phyloP scores from a whole-genome alignment of 2,888 invertebrate species.

The Barypeithes pellucidus region DNA sequence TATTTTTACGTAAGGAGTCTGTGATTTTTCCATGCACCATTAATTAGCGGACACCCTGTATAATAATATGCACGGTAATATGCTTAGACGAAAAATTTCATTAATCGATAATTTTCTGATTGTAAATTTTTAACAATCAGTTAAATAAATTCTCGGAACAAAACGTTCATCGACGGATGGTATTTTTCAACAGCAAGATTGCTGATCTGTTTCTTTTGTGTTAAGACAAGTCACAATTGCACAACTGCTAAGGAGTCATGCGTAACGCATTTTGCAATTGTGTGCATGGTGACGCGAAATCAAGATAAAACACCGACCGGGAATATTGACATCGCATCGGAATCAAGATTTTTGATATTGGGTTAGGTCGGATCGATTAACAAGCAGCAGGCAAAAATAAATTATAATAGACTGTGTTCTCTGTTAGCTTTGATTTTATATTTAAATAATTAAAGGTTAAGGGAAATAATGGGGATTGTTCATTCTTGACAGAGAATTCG shows the following conservation, averaged over 20 bases:
- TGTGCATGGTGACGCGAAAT: constrained; percentile 20
- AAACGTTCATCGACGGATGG: constrained; percentile 23
- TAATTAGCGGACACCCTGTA: too few species aligned
- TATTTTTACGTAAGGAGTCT: too few species aligned
- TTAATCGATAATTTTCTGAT: too few species aligned
- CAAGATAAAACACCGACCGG: constrained; percentile 16
- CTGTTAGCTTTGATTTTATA: too few species aligned
- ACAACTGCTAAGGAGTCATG: constrained; percentile 21
- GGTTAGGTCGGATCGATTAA: constrained; percentile 3
- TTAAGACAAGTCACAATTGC: constrained; percentile 22
- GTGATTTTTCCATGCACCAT: too few species aligned
- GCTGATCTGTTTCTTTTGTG: constrained; percentile 26
- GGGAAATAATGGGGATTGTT: too few species aligned
- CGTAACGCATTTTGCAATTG: constrained; percentile 29
- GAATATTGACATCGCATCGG: constrained; percentile 16
- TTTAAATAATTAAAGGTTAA: too few species aligned
- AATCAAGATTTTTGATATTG: constrained; percentile 18
- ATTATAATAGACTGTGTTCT: not conserved
- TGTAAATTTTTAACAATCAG: constrained; percentile 11
- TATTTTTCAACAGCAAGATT: constrained; percentile 24
- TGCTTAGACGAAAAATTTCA: too few species aligned
- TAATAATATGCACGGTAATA: too few species aligned
- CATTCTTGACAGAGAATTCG: too few species aligned
- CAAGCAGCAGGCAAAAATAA: not conserved
- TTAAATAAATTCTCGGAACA: constrained; percentile 22